Evolutionary conservation across 2,797 vertebrate genomes (phyloP).

Genomic region (Tapera naevia): DNA sequence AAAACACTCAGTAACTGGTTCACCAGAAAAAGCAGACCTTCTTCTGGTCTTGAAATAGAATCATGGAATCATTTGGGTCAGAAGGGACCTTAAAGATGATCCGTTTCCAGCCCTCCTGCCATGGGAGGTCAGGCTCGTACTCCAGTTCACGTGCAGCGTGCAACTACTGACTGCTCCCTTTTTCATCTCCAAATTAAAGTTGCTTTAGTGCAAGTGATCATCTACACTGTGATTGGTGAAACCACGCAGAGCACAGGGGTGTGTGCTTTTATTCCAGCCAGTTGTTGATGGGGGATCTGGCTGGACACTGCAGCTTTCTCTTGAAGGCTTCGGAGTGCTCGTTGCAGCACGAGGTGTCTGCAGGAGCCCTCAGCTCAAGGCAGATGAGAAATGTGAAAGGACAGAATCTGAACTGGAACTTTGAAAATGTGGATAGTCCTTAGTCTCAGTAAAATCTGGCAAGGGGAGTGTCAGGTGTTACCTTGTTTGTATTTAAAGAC

Average conservation of each 20-base stretch:
- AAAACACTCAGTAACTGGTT: neutral
- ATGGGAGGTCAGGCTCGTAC: neutral
- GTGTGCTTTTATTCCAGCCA: neutral
- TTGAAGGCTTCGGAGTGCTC: neutral
- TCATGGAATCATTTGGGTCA: no score
- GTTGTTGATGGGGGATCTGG: neutral
- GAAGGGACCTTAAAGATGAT: no score
- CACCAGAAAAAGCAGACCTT: neutral
- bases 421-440: neutral
- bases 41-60: neutral
- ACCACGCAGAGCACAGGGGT: neutral
- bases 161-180: neutral
- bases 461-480: neutral
- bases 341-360: neutral
- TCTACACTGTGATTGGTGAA: neutral
- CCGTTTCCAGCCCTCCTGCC: no score
- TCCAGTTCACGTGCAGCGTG: neutral
- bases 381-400: neutral
- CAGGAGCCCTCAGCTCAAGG: neutral
- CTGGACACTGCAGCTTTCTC: neutral
- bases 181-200: neutral
- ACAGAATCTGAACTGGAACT: neutral
- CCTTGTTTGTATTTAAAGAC: neutral
- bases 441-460: neutral
- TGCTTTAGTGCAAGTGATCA: neutral